Conservation (phyloP, 2,113 vertebrate species). For the Heterotis niloticus region DNA sequence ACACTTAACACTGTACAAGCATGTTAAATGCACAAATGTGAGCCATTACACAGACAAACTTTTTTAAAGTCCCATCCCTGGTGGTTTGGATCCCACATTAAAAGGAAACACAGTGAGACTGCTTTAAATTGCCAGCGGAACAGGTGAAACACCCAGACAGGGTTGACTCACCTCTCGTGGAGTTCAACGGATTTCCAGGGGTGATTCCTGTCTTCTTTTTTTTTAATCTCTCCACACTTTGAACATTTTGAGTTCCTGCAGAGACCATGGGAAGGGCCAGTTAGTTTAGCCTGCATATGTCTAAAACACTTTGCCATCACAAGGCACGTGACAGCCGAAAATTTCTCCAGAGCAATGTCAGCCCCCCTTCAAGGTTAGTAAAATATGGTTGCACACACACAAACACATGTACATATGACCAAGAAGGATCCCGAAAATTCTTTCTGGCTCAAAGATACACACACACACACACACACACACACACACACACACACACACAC, state of each 20-base stretch:
- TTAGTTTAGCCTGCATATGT: conserved; percentile 30
- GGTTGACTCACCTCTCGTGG: background rate
- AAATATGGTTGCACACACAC: conserved; percentile 23
- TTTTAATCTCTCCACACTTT: background rate
- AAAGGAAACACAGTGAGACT: conserved; percentile 20
- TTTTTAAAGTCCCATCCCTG: conserved; percentile 27
- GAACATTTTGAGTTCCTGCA: conserved; percentile 35
- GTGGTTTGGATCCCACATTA: conserved; percentile 17
- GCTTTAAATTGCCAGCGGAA: conserved; percentile 22
- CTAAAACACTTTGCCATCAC: conserved; percentile 24
- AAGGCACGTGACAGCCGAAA: conserved; percentile 32
- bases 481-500: conserved; percentile 32
- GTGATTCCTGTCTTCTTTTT: background rate
- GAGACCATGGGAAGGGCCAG: conserved; percentile 26
- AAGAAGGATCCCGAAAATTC: too few species aligned
- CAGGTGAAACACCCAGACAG: background rate
- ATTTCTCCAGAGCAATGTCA: background rate
- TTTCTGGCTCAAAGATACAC: conserved; percentile 23
- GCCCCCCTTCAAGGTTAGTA: too few species aligned
- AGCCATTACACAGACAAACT: conserved; percentile 39
- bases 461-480: conserved; percentile 21
- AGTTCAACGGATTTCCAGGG: conserved; percentile 7
- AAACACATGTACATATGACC: too few species aligned
- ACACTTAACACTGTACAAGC: conserved; percentile 24
- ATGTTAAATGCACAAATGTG: conserved; percentile 50